Evolutionary conservation across 1,140 invertebrate genomes (phyloP).

Genomic region (Megalonaias nervosa): DNA sequence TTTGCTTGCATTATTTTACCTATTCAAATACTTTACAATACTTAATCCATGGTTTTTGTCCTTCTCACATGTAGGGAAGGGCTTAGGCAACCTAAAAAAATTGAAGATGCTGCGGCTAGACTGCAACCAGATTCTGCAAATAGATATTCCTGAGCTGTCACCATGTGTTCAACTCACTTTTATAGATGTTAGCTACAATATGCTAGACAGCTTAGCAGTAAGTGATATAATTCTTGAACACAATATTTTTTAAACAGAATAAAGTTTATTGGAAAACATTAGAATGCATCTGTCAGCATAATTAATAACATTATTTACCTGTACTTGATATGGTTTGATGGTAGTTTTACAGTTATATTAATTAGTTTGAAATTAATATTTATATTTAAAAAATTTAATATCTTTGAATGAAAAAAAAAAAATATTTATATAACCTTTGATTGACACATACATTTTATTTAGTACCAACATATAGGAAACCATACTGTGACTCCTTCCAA

Average conservation of each 20-base stretch:
- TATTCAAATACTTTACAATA: neutral
- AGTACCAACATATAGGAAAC: too few relatives aligned
- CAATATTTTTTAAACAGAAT: neutral
- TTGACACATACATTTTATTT: too few relatives aligned
- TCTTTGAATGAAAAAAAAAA: too few relatives aligned
- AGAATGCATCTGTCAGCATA: too few relatives aligned
- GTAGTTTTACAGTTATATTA: too few relatives aligned
- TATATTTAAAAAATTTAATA: too few relatives aligned
- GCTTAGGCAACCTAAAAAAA: conserved; percentile 57
- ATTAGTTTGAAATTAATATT: too few relatives aligned
- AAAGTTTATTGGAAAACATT: neutral
- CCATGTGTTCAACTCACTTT: conserved; percentile 61
- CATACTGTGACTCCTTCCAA: too few relatives aligned
- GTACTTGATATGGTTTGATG: too few relatives aligned
- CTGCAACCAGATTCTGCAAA: conserved; percentile 59
- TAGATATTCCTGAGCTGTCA: conserved; percentile 62
- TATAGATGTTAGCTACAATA: conserved; percentile 66
- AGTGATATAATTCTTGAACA: conserved; percentile 34
- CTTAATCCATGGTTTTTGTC: neutral
- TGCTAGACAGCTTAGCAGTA: conserved; percentile 61
- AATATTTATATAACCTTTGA: too few relatives aligned
- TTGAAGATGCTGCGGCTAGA: conserved; percentile 62
- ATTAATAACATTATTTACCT: too few relatives aligned
- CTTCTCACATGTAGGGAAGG: conserved; percentile 48
- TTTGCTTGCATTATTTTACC: neutral